A percentile compares a stretch with the other conserved stretches of the same genome.
Evolutionary conservation across 2,113 vertebrate genomes (phyloP).

Genomic region (Dasyprocta punctata): DNA sequence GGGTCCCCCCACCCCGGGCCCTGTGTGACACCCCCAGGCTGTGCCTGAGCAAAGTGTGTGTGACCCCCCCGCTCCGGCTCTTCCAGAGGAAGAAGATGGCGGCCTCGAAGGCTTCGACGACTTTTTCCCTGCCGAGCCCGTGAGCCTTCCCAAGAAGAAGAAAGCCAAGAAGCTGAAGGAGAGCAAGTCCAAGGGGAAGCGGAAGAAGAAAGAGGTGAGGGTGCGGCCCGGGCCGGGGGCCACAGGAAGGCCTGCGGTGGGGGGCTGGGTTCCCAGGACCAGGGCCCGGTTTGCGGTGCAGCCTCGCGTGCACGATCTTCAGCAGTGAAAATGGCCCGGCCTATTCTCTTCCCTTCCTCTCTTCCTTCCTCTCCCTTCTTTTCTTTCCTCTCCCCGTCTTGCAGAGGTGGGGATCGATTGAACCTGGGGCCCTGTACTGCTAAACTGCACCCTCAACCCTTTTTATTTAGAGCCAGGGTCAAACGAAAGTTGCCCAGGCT

Average conservation of each 20-base stretch:
- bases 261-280: neutral
- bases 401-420: no score
- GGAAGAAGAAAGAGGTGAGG: conserved; percentile 79
- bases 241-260: neutral
- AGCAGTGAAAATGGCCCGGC: rapidly evolving
- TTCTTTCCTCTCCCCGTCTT: neutral
- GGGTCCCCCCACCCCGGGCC: neutral
- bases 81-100: conserved; percentile 79
- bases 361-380: neutral
- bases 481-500: no score
- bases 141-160: conserved; percentile 81
- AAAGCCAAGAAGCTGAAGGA: conserved; percentile 79
- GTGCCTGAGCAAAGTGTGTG: neutral
- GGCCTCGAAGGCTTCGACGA: conserved; percentile 74
- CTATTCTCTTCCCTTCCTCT: neutral
- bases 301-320: rapidly evolving
- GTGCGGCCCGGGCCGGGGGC: neutral
- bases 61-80: neutral
- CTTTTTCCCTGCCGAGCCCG: conserved; percentile 73
- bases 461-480: neutral
- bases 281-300: rapidly evolving
- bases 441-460: neutral
- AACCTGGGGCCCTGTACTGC: neutral
- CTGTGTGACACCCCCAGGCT: neutral
- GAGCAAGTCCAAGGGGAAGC: conserved; percentile 72